Percentiles rank a stretch among this genome's conserved stretches.
These are phyloP conservation scores for Drosophila subquinaria DNA, from an alignment of 2,888 invertebrate genomes.

Conservation along the genomic window DNA sequence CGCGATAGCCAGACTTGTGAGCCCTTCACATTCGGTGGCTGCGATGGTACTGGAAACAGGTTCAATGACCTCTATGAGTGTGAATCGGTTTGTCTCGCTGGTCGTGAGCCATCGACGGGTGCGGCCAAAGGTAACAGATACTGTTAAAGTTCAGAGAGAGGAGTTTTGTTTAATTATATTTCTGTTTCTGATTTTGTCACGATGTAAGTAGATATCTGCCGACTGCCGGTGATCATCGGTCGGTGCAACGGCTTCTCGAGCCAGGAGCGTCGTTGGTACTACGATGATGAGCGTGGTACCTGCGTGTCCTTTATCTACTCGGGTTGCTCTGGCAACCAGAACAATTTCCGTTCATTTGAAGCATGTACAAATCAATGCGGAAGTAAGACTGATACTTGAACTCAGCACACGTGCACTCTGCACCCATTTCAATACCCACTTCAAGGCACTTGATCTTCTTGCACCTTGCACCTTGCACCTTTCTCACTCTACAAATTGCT, in stretches of 20 bases:
- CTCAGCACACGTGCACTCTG: constrained; percentile 39
- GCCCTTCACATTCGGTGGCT: constrained; percentile 92
- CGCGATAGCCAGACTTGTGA: constrained; percentile 87
- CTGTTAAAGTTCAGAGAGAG: constrained; percentile 5
- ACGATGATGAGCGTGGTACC: constrained; percentile 88
- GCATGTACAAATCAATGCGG: constrained; percentile 89
- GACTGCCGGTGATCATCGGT: constrained; percentile 88
- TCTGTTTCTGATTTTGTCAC: constrained; percentile 42
- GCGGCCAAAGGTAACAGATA: constrained; percentile 79
- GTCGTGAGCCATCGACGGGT: constrained; percentile 86
- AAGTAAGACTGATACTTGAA: constrained; percentile 78
- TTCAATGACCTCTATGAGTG: constrained; percentile 92
- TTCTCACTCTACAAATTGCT: constrained; percentile 49
- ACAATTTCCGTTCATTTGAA: constrained; percentile 92
- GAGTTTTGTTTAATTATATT: constrained; percentile 23
- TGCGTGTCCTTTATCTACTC: constrained; percentile 93
- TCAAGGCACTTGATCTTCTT: constrained; percentile 33
- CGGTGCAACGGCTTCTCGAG: constrained; percentile 86
- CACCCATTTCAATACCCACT: constrained; percentile 41
- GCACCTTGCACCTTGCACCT: constrained; percentile 40
- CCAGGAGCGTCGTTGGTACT: constrained; percentile 90
- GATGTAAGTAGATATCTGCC: constrained; percentile 88
- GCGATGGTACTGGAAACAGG: constrained; percentile 93
- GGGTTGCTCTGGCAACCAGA: constrained; percentile 95
- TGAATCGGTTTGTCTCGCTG: constrained; percentile 89